Base-by-base conservation (phyloP, 1,140 invertebrate species). In the Euglossa dilemma region DNA sequence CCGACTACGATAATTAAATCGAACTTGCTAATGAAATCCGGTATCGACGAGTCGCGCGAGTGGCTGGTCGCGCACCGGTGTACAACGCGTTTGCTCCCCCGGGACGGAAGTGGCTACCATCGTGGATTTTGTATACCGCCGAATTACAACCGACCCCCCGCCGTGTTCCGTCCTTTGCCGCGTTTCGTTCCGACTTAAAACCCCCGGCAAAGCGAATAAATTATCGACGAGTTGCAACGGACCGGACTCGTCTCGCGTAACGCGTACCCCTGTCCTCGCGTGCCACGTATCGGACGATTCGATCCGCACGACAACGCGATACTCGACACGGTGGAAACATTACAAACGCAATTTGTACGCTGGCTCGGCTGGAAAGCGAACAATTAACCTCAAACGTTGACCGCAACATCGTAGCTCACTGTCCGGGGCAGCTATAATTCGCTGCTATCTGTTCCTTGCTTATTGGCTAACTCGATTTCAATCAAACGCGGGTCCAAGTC, bases 1-100 rank as follows among this genome's bases (percentile, higher is more conserved):
- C 54, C 54, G 63, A 64, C 50, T n/a, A 50, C 11, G 80, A 82
- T 87, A 91, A 92, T 91, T 90, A 91, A 91, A 91, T 85, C 83
- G 87, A 92, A 91, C 86, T 91, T 88, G 86, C 83, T 92, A 91
- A 91, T 92, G 91, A 91, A 92, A 91, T 91, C 71, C 75, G 80
- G 89, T 83, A 89, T 90, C 88, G 87, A 91, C 87, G 88, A 91
- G 86, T 88, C 85, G 84, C 76, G n/a, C 73, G 66, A 54, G 57
- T 23, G 80, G 63, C 14, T 56, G 64, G n/a, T 67, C 8, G 43
- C 43, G 36, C 7, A 47, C n/a, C 11, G 28, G 80, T 23, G 63
- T 52, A 47, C 74, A 43, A 47, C 61, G 52, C 25, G 74, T 14
- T 50, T 57, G 76, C 80, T 57, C 18, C 63, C 83, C 20, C 52